phyloP scores from a whole-genome alignment of 2,888 invertebrate species.

The Zhengitettix transpicula region DNA sequence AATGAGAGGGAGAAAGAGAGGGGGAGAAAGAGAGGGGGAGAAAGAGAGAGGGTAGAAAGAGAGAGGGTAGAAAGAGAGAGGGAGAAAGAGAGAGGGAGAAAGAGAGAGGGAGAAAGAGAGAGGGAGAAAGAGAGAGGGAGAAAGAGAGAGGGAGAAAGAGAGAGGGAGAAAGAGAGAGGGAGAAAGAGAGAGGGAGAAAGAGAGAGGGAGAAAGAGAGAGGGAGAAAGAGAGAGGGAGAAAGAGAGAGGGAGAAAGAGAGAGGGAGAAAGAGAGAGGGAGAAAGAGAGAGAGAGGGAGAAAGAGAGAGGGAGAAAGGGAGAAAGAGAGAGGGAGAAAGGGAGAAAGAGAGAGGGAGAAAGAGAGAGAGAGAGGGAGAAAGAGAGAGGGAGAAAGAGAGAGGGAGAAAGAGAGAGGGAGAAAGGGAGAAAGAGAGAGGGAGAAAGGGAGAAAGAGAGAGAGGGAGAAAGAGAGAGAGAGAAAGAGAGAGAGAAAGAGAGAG shows the following conservation, averaged over 20 bases:
- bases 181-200: neutral
- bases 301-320: neutral
- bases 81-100: neutral
- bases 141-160: neutral
- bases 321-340: neutral
- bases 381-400: no score
- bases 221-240: neutral
- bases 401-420: no score
- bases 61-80: neutral
- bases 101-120: neutral
- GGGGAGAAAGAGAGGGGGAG: constrained; percentile 4
- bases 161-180: constrained; percentile 1
- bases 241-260: constrained; percentile 1
- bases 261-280: neutral
- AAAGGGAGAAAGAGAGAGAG: no score
- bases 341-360: neutral
- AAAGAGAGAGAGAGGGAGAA: neutral
- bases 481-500: neutral
- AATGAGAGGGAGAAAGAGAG: neutral
- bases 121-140: neutral
- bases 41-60: constrained; percentile 6
- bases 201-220: neutral
- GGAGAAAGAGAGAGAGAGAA: neutral
- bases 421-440: no score
- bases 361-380: no score